These are phyloP conservation scores for Scylla paramamosain DNA, from an alignment of 1,140 invertebrate genomes.

Conservation along the genomic window DNA sequence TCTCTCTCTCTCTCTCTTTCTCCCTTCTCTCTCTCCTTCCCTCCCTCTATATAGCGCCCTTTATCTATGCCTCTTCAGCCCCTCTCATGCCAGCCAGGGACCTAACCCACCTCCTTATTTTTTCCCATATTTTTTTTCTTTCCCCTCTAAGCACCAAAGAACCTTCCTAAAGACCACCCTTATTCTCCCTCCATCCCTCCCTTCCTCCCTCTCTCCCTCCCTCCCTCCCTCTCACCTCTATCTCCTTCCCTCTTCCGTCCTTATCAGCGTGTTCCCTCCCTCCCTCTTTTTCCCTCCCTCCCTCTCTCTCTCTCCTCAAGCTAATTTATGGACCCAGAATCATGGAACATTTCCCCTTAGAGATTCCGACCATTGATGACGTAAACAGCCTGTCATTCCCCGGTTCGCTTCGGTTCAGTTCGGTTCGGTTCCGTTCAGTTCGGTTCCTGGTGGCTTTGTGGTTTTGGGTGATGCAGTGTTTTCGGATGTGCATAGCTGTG, in stretches of 20 bases:
- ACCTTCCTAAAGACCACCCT: too few species aligned
- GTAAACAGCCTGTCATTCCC: background rate
- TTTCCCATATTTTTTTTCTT: background rate
- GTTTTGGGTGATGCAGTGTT: too few species aligned
- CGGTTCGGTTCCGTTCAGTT: background rate
- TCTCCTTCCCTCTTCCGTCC: background rate
- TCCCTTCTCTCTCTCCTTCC: background rate
- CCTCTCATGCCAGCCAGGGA: background rate
- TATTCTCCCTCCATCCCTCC: background rate
- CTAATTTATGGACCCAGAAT: background rate
- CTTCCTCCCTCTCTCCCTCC: background rate
- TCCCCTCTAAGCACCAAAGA: background rate
- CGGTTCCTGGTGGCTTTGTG: too few species aligned
- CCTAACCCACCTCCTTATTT: background rate
- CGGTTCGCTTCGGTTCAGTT: background rate
- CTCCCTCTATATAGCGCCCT: background rate
- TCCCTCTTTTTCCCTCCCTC: background rate
- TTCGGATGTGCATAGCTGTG: too few species aligned
- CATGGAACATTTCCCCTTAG: conserved; percentile 29
- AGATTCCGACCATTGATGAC: conserved; percentile 39
- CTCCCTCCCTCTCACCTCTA: background rate
- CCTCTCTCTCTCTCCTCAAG: background rate
- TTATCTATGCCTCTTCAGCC: conserved; percentile 2
- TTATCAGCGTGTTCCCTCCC: background rate
- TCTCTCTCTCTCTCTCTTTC: too few species aligned